A percentile compares a stretch with the other conserved stretches of the same genome.
Evolutionary conservation across 23 tunicate species (phyloP).

Genomic region (Styela clava): DNA sequence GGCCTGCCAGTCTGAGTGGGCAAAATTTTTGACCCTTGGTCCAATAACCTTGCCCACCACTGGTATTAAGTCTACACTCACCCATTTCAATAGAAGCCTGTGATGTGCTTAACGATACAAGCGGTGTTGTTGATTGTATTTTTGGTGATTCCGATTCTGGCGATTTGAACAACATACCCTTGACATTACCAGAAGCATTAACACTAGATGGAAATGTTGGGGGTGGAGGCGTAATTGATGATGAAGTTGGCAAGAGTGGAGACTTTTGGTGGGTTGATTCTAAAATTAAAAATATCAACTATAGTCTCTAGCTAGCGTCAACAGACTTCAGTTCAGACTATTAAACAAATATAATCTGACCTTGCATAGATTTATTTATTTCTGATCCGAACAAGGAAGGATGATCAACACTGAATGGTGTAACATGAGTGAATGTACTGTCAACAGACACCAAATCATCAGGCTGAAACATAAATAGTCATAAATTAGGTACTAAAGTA

Average conservation of each 20-base stretch:
- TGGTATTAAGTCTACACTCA: too few relatives aligned
- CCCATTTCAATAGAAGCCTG: background rate
- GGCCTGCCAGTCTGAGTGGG: too few relatives aligned
- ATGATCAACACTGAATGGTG: constrained; percentile 54
- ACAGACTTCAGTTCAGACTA: too few relatives aligned
- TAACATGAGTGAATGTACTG: constrained; percentile 72
- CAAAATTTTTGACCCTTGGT: too few relatives aligned
- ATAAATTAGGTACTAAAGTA: background rate
- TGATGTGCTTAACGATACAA: background rate
- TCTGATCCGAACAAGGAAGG: constrained; percentile 11
- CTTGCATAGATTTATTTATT: constrained; percentile 20
- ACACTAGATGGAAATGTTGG: too few relatives aligned
- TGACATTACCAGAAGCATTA: too few relatives aligned
- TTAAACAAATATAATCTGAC: too few relatives aligned
- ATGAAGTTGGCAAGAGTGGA: background rate
- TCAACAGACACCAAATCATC: constrained; percentile 15
- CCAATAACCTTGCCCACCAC: too few relatives aligned
- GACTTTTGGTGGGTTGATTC: background rate
- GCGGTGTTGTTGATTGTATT: background rate
- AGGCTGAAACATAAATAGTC: constrained; percentile 9
- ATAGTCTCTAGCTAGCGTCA: too few relatives aligned
- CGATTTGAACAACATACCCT: background rate
- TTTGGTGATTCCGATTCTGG: background rate
- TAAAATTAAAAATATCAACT: too few relatives aligned
- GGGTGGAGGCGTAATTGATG: background rate